These are phyloP conservation scores for Oreonectes daqikongensis DNA, from an alignment of 2,797 vertebrate species.

Conservation along the genomic window DNA sequence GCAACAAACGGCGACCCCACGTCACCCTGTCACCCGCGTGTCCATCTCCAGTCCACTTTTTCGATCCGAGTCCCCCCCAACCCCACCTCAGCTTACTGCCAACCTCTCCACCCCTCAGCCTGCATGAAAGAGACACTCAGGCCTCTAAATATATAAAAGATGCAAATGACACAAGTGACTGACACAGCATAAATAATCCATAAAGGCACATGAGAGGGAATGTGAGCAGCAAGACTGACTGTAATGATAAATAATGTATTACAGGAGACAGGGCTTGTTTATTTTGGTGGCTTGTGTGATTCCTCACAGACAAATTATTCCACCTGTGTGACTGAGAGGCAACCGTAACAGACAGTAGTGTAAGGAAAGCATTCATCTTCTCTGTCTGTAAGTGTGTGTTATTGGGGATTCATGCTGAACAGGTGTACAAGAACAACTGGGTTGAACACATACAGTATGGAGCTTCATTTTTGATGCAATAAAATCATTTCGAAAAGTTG, in stretches of 20 bases:
- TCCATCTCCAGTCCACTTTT: constrained; percentile 51
- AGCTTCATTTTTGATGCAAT: not conserved
- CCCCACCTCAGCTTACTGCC: constrained; percentile 52
- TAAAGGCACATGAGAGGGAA: constrained; percentile 74
- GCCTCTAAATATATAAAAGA: constrained; percentile 63
- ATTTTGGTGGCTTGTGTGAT: constrained; percentile 68
- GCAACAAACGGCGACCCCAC: constrained; percentile 31
- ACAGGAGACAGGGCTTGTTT: constrained; percentile 73
- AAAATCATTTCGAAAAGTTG: no score
- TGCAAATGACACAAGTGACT: constrained; percentile 69
- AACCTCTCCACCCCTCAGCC: constrained; percentile 58
- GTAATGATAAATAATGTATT: constrained; percentile 77
- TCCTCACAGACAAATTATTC: constrained; percentile 72
- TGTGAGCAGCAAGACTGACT: constrained; percentile 63
- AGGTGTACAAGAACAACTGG: constrained; percentile 13
- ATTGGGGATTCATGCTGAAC: constrained; percentile 18
- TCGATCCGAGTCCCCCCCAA: constrained; percentile 37
- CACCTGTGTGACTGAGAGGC: constrained; percentile 70
- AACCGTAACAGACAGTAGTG: constrained; percentile 63
- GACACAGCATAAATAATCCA: constrained; percentile 78
- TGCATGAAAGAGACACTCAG: constrained; percentile 55
- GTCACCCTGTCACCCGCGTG: constrained; percentile 54
- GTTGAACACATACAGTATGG: constrained; percentile 17
- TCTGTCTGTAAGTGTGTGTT: constrained; percentile 49
- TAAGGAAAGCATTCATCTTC: constrained; percentile 52